Conservation (phyloP, 2,888 invertebrate species). For the Helobdella robusta region DNA sequence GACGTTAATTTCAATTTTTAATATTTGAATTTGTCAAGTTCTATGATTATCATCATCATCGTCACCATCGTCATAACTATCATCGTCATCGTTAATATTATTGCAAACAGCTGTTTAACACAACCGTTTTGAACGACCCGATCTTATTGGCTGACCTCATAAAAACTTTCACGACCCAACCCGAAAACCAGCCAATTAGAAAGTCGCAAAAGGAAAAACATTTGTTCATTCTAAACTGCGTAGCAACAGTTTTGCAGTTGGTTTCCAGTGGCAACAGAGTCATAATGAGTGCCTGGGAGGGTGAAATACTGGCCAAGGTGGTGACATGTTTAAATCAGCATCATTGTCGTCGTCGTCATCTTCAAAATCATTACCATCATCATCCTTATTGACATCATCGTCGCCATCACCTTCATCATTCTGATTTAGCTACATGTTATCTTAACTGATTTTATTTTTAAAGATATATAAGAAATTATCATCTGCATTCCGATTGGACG, state of each 20-base stretch:
- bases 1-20: too few relatives aligned
- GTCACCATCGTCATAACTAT: background rate
- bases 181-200: constrained; percentile 37
- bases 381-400: background rate
- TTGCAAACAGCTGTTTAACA: constrained; percentile 42
- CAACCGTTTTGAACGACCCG: constrained; percentile 45
- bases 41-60: constrained; percentile 14
- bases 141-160: constrained; percentile 43
- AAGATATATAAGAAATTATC: constrained; percentile 46
- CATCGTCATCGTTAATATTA: constrained; percentile 13
- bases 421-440: too few relatives aligned
- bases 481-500: constrained; percentile 45
- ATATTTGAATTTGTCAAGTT: too few relatives aligned
- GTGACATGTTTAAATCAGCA: constrained; percentile 38
- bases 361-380: constrained; percentile 62
- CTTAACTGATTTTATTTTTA: background rate
- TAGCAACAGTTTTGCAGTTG: constrained; percentile 38
- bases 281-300: constrained; percentile 46
- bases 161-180: constrained; percentile 37
- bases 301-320: constrained; percentile 45
- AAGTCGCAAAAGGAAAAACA: constrained; percentile 41
- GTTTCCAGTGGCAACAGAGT: constrained; percentile 39
- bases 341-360: constrained; percentile 31
- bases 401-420: too few relatives aligned
- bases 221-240: constrained; percentile 37